Percentiles rank a stretch among this genome's conserved stretches.
Conservation (phyloP, 1,140 invertebrate species). For the Heliconius eleuchia region DNA sequence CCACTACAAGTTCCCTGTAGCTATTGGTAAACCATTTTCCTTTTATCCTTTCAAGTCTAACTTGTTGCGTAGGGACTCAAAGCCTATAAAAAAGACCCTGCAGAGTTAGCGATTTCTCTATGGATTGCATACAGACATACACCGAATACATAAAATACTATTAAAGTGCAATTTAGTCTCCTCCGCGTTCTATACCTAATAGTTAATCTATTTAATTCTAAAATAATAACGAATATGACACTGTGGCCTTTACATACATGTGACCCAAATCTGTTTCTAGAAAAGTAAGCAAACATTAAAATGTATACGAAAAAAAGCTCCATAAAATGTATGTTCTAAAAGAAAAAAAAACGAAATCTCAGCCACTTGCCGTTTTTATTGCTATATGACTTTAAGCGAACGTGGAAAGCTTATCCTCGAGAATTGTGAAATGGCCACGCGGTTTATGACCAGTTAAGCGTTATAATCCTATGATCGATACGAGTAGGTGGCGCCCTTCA, state of each 20-base stretch:
- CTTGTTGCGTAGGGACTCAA: slow-evolving; percentile 31
- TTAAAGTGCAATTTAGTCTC: not conserved
- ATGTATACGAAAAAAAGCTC: not conserved
- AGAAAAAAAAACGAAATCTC: not conserved
- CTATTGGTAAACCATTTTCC: slow-evolving; percentile 33
- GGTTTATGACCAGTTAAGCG: slow-evolving; percentile 23
- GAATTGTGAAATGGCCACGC: slow-evolving; percentile 10
- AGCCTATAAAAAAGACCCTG: not conserved
- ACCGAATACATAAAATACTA: not conserved
- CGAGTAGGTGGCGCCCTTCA: slow-evolving; percentile 19
- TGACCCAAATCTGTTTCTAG: too few species aligned
- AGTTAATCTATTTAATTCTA: not conserved
- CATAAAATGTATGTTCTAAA: not conserved
- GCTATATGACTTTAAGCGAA: slow-evolving; percentile 2
- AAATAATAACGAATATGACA: not conserved
- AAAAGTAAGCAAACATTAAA: not conserved
- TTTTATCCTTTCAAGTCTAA: slow-evolving; percentile 32
- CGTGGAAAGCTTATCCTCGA: not conserved
- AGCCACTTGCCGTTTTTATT: not conserved
- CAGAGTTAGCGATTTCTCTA: not conserved
- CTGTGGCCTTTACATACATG: too few species aligned
- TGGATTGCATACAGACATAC: not conserved
- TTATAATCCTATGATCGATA: slow-evolving; percentile 26
- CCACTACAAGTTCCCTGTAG: slow-evolving; percentile 24
- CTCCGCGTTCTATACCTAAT: too few species aligned